These are phyloP conservation scores for Onychomys torridus DNA, from an alignment of 2,797 vertebrate genomes.

Conservation along the genomic window DNA sequence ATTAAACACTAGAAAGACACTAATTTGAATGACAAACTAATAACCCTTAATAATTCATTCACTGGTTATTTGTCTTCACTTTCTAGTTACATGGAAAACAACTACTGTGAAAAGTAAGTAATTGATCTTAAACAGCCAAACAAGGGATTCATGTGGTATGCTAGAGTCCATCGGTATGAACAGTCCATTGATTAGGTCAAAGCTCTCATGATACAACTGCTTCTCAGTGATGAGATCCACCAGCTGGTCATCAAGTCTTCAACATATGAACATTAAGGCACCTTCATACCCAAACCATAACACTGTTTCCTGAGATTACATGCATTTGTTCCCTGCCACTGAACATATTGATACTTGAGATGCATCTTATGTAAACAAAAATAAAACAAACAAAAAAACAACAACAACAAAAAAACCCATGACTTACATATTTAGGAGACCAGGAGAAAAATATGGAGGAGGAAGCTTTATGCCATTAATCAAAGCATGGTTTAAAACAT, in stretches of 20 bases:
- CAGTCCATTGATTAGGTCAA: neutral
- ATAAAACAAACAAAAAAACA: too few species aligned
- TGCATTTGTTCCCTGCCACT: neutral
- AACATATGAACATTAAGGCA: neutral
- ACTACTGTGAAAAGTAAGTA: constrained; percentile 19
- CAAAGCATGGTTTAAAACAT: neutral
- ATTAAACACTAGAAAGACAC: neutral
- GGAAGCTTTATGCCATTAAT: constrained; percentile 12
- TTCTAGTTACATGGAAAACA: constrained; percentile 36
- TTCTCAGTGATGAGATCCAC: neutral
- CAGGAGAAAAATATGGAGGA: neutral
- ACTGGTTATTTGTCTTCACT: neutral
- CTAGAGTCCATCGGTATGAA: neutral
- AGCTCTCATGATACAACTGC: neutral
- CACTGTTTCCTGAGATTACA: neutral
- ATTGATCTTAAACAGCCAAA: neutral
- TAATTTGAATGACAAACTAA: constrained; percentile 40
- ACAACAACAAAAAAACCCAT: too few species aligned
- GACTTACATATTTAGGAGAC: neutral
- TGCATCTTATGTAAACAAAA: constrained; percentile 24
- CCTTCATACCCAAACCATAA: neutral
- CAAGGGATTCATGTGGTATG: too few species aligned
- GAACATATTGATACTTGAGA: neutral
- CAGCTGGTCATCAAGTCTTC: neutral
- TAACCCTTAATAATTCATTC: constrained; percentile 41